These are phyloP conservation scores for Phrynosoma blainvillii DNA, from an alignment of 2,113 vertebrate species.

Conservation along the genomic window DNA sequence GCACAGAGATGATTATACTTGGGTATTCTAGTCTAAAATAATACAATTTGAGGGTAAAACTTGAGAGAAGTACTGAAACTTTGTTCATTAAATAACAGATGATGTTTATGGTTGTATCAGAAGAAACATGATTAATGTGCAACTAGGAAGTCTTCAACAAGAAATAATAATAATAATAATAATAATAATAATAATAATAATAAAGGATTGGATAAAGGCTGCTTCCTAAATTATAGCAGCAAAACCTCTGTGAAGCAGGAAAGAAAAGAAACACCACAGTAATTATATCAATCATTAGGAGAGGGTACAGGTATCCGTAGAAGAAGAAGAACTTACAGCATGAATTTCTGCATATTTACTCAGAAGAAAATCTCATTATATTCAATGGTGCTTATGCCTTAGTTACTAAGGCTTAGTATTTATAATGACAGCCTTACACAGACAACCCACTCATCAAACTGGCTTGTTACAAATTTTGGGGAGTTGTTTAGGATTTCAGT, in stretches of 20 bases:
- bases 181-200: slow-evolving; percentile 49
- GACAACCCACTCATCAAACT: not conserved
- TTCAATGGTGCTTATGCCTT: not conserved
- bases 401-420: not conserved
- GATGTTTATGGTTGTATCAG: not conserved
- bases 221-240: slow-evolving; percentile 24
- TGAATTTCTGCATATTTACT: not conserved
- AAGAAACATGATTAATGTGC: not conserved
- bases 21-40: slow-evolving; percentile 11
- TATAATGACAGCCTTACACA: not conserved
- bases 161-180: slow-evolving; percentile 48
- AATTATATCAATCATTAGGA: not conserved
- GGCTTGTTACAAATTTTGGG: not conserved
- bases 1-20: slow-evolving; percentile 10
- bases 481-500: not conserved
- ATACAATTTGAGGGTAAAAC: slow-evolving; percentile 12
- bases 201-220: slow-evolving; percentile 49
- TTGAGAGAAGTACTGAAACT: slow-evolving; percentile 17
- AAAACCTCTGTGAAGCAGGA: slow-evolving; percentile 9
- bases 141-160: slow-evolving; percentile 34
- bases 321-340: not conserved
- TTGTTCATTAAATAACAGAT: not conserved
- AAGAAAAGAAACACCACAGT: not conserved
- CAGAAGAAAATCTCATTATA: not conserved
- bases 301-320: not conserved